Conservation (phyloP, 2,888 invertebrate genomes). For the Oscheius sp. region DNA sequence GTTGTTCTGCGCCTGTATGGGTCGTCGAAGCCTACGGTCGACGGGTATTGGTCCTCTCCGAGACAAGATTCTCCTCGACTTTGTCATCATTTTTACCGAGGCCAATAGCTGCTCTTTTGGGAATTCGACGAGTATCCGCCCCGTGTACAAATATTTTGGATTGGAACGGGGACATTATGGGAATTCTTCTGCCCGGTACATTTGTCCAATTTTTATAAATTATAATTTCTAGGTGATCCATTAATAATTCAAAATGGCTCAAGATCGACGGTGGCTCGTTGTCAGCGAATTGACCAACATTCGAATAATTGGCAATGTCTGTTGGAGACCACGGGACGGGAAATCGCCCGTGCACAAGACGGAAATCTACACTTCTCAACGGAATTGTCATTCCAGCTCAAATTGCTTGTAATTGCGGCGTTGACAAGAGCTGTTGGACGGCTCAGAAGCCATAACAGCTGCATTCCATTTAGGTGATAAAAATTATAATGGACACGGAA, state of each 20-base stretch:
- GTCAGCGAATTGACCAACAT: slow-evolving; percentile 30
- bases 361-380: slow-evolving; percentile 30
- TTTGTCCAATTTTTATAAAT: too few species aligned
- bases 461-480: slow-evolving; percentile 37
- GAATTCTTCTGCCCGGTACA: slow-evolving; percentile 41
- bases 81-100: slow-evolving; percentile 44
- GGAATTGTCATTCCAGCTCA: slow-evolving; percentile 40
- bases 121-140: slow-evolving; percentile 40
- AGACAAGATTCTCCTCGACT: slow-evolving; percentile 39
- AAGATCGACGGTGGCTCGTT: slow-evolving; percentile 39
- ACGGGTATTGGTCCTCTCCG: slow-evolving; percentile 50
- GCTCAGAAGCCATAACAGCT: slow-evolving; percentile 33
- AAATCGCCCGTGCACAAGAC: slow-evolving; percentile 22
- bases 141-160: slow-evolving; percentile 49
- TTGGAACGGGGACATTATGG: slow-evolving; percentile 56
- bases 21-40: slow-evolving; percentile 55
- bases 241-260: slow-evolving; percentile 43
- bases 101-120: slow-evolving; percentile 37
- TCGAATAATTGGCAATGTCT: slow-evolving; percentile 34
- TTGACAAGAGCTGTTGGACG: slow-evolving; percentile 39
- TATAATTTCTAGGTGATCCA: slow-evolving; percentile 38
- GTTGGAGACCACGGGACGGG: slow-evolving; percentile 33
- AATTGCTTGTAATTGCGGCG: slow-evolving; percentile 40
- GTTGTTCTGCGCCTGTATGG: slow-evolving; percentile 57
- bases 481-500: too few species aligned